phyloP scores from a whole-genome alignment of 2,888 invertebrate species.

The Epistrophe grossulariae region DNA sequence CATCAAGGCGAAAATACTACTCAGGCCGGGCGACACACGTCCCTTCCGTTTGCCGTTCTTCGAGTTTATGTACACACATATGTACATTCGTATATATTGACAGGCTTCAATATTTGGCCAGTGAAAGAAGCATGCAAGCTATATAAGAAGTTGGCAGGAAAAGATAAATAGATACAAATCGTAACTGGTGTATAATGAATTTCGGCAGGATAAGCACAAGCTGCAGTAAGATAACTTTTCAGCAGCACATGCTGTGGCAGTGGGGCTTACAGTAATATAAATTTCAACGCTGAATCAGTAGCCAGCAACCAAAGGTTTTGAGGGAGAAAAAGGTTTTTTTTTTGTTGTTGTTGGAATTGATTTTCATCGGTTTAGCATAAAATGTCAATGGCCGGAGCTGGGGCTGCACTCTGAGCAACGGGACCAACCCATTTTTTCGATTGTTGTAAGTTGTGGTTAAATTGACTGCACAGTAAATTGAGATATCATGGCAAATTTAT shows the following conservation, averaged over 20 bases:
- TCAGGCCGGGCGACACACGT: neutral
- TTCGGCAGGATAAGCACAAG: constrained; percentile 45
- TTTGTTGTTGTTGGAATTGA: constrained; percentile 23
- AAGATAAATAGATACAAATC: constrained; percentile 66
- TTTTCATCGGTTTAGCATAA: constrained; percentile 42
- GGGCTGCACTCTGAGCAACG: constrained; percentile 33
- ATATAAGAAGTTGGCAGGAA: constrained; percentile 22
- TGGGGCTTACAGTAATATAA: constrained; percentile 51
- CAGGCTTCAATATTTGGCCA: constrained; percentile 56
- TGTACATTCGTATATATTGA: constrained; percentile 5
- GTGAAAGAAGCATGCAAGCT: neutral
- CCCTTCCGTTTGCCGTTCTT: constrained; percentile 18
- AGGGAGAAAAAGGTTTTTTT: neutral
- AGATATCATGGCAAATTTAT: constrained; percentile 62
- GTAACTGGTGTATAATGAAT: constrained; percentile 63
- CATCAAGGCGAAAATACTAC: neutral
- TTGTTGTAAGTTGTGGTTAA: constrained; percentile 25
- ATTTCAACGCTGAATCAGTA: constrained; percentile 44
- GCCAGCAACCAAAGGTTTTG: constrained; percentile 10
- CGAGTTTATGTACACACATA: neutral
- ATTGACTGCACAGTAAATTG: constrained; percentile 68
- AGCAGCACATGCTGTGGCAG: constrained; percentile 22
- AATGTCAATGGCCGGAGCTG: constrained; percentile 58
- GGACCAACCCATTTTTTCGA: constrained; percentile 55
- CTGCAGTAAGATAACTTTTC: constrained; percentile 37